These are phyloP conservation scores for Oophaga sylvatica DNA, from an alignment of 2,797 vertebrate genomes.

Conservation along the genomic window DNA sequence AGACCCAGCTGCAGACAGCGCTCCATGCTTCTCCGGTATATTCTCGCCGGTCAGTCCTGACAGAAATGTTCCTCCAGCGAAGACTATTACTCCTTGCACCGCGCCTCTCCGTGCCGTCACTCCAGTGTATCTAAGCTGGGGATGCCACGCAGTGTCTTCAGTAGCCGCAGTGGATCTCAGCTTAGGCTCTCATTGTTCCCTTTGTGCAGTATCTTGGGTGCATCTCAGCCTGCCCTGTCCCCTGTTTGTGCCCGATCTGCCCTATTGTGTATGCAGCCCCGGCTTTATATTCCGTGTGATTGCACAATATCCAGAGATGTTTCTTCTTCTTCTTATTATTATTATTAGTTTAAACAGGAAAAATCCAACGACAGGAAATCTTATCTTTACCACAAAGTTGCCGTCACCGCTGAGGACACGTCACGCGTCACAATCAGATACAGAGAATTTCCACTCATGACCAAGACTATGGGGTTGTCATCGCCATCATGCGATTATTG, in stretches of 20 bases:
- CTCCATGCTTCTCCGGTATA: not conserved
- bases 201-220: not conserved
- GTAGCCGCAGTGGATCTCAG: not conserved
- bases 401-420: not conserved
- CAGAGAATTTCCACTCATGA: no score
- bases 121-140: not conserved
- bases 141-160: no score
- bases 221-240: not conserved
- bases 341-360: conserved; percentile 6
- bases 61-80: not conserved
- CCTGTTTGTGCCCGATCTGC: not conserved
- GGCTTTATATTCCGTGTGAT: not conserved
- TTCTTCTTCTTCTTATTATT: not conserved
- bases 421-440: not conserved
- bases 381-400: not conserved
- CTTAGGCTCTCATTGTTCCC: not conserved
- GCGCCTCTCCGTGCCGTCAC: not conserved
- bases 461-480: not conserved
- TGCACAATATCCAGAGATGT: not conserved
- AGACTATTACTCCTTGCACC: not conserved
- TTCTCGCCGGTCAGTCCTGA: not conserved
- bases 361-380: not conserved
- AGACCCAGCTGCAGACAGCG: not conserved
- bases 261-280: not conserved
- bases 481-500: no score